A percentile compares a stretch with the other conserved stretches of the same genome.
Evolutionary conservation across 2,888 invertebrate genomes (phyloP).

Genomic region (Argyresthia albistria): DNA sequence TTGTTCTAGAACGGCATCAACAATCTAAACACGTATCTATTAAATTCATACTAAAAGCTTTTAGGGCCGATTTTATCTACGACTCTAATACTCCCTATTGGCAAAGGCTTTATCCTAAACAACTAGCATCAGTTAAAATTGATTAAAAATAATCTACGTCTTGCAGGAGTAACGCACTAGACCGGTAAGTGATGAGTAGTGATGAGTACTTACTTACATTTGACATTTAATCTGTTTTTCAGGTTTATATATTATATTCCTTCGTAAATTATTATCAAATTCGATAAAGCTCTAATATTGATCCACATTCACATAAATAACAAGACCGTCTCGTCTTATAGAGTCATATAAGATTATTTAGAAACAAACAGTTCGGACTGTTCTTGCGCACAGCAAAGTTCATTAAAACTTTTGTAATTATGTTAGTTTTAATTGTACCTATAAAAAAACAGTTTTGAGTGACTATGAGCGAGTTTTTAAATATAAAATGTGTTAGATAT

Average conservation of each 20-base stretch:
- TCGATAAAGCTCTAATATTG: constrained; percentile 72
- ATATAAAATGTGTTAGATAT: too few species aligned
- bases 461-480: too few species aligned
- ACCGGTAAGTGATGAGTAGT: constrained; percentile 25
- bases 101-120: constrained; percentile 38
- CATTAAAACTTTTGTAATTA: too few species aligned
- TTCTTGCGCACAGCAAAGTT: too few species aligned
- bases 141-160: constrained; percentile 48
- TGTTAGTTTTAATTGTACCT: too few species aligned
- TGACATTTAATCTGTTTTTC: constrained; percentile 24
- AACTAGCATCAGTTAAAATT: constrained; percentile 66
- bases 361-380: background rate
- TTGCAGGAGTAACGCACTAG: constrained; percentile 54
- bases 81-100: constrained; percentile 35
- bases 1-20: constrained; percentile 25
- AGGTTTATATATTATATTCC: constrained; percentile 59
- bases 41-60: constrained; percentile 55
- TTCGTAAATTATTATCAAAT: constrained; percentile 71
- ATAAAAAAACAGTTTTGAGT: too few species aligned
- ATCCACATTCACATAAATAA: constrained; percentile 64
- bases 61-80: constrained; percentile 44
- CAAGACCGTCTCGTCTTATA: constrained; percentile 3
- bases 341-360: background rate
- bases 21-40: constrained; percentile 42
- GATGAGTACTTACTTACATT: constrained; percentile 3